Percentiles rank a stretch among this genome's conserved stretches.
phyloP scores from a whole-genome alignment of 2,797 vertebrate species.

The Limnodromus scolopaceus region DNA sequence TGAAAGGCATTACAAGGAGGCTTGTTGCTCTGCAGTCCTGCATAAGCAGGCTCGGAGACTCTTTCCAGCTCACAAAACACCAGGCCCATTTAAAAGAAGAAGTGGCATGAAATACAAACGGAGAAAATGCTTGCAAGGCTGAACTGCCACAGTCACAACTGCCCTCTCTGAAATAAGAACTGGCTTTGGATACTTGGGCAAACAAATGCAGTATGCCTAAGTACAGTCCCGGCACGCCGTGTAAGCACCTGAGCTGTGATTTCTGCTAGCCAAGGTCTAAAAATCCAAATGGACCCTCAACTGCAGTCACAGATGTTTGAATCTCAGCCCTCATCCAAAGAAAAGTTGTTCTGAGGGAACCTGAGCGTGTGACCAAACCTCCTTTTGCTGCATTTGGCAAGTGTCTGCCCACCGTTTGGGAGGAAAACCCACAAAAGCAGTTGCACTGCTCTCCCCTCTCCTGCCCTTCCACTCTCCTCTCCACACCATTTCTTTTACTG shows the following conservation, averaged over 20 bases:
- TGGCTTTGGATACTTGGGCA: not conserved
- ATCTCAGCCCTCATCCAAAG: not conserved
- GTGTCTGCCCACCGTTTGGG: not conserved
- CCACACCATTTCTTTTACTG: not conserved
- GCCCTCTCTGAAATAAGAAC: not conserved
- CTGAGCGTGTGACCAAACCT: not conserved
- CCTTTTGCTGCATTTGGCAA: too few species aligned
- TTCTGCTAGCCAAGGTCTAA: not conserved
- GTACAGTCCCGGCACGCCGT: not conserved
- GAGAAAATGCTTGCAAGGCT: conserved; percentile 16
- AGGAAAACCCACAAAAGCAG: not conserved
- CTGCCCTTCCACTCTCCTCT: not conserved
- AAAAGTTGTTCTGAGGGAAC: not conserved
- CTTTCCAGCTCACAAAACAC: conserved; percentile 59
- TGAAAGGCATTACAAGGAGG: conserved; percentile 44
- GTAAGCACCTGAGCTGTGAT: not conserved
- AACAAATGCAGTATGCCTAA: not conserved
- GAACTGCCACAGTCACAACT: not conserved
- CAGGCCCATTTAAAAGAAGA: not conserved
- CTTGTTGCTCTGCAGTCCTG: conserved; percentile 16
- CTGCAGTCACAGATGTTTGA: accelerated
- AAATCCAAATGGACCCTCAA: not conserved
- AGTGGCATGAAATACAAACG: not conserved
- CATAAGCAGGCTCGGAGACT: not conserved
- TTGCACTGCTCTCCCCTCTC: not conserved